Evolutionary conservation across 2,113 vertebrate genomes (phyloP).

Genomic region (Rhodinocichla rosea): DNA sequence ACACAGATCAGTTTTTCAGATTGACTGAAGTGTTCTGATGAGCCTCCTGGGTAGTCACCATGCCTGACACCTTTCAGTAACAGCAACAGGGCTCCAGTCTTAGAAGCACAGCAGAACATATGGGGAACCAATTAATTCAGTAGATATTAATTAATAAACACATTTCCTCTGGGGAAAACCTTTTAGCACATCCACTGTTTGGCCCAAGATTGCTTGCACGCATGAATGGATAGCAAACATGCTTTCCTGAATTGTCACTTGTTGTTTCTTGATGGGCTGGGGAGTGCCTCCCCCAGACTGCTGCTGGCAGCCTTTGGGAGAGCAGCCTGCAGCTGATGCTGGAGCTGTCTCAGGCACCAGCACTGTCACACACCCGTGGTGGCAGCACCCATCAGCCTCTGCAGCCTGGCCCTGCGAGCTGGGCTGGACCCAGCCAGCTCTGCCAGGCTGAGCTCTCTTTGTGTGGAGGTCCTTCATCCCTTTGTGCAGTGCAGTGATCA

Average conservation of each 20-base stretch:
- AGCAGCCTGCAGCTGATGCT: not conserved
- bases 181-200: not conserved
- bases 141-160: slow-evolving; percentile 39
- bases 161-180: not conserved
- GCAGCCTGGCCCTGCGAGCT: not conserved
- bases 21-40: not conserved
- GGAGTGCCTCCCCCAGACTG: not conserved
- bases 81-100: not conserved
- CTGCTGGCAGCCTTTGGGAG: not conserved
- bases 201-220: not conserved
- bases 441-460: not conserved
- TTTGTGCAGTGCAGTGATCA: not conserved
- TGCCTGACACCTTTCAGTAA: not conserved
- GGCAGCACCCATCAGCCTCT: not conserved
- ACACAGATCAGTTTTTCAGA: fast-evolving
- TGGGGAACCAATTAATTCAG: not conserved
- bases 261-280: not conserved
- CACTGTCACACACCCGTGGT: fast-evolving
- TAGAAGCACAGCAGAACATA: not conserved
- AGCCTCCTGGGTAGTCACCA: not conserved
- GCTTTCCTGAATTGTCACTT: slow-evolving; percentile 4
- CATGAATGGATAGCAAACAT: not conserved
- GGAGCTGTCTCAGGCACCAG: not conserved
- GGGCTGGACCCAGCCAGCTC: not conserved
- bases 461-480: not conserved